These are phyloP conservation scores for Temnothorax unifasciatus DNA, from an alignment of 2,888 invertebrate species.

Conservation along the genomic window DNA sequence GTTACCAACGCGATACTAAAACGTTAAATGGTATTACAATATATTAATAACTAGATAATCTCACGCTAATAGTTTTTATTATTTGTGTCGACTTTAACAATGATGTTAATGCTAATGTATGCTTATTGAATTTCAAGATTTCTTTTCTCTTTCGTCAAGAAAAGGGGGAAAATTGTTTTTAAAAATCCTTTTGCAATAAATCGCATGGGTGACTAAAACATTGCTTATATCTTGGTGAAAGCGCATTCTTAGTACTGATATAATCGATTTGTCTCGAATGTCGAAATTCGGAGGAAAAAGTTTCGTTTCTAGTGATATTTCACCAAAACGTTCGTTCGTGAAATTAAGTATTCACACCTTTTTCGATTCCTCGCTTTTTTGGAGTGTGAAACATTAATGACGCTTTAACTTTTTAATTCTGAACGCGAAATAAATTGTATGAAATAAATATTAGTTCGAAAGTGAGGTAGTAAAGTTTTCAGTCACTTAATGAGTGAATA, in stretches of 20 bases:
- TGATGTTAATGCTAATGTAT: slow-evolving; percentile 44
- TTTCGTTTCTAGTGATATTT: slow-evolving; percentile 48
- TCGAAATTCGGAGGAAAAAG: slow-evolving; percentile 55
- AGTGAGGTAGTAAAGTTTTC: slow-evolving; percentile 17
- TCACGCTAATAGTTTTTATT: slow-evolving; percentile 4
- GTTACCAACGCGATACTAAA: background rate
- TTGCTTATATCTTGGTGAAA: slow-evolving; percentile 64
- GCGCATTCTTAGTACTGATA: slow-evolving; percentile 38
- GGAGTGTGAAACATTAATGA: slow-evolving; percentile 31
- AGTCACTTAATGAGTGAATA: background rate
- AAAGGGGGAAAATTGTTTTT: too few relatives aligned
- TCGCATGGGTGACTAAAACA: slow-evolving; percentile 71
- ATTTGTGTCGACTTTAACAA: slow-evolving; percentile 74
- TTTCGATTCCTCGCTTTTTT: background rate
- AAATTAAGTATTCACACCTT: slow-evolving; percentile 17
- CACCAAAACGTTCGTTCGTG: slow-evolving; percentile 39
- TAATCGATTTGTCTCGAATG: slow-evolving; percentile 63
- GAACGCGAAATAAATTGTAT: slow-evolving; percentile 2
- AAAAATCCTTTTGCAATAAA: slow-evolving; percentile 4
- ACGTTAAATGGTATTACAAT: background rate
- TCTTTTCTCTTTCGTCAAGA: too few relatives aligned
- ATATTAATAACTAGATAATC: background rate
- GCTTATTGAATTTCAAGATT: slow-evolving; percentile 55
- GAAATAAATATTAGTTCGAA: slow-evolving; percentile 19
- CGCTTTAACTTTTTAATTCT: background rate